Conservation (phyloP, 2,113 vertebrate genomes). For the Mesembrinibis cayennensis region DNA sequence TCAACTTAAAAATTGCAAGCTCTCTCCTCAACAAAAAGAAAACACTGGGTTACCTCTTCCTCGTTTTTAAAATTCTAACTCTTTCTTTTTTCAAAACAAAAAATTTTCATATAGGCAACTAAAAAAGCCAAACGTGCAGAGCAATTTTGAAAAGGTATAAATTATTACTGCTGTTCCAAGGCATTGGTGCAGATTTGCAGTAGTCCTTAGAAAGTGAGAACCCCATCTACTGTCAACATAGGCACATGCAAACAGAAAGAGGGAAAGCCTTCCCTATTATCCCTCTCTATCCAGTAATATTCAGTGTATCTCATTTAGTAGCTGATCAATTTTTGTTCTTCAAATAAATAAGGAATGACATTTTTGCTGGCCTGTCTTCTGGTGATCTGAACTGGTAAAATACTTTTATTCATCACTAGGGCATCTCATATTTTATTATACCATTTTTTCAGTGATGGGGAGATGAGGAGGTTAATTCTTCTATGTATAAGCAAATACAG, state of each 20-base stretch:
- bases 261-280: background rate
- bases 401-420: background rate
- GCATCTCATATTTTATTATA: constrained; percentile 3
- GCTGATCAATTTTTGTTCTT: background rate
- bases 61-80: background rate
- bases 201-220: background rate
- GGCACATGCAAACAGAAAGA: background rate
- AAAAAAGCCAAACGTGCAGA: background rate
- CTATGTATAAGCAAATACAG: background rate
- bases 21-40: background rate
- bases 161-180: background rate
- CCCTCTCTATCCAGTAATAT: background rate
- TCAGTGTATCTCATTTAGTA: background rate
- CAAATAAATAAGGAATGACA: background rate
- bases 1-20: background rate
- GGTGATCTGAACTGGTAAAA: background rate
- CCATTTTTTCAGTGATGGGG: background rate
- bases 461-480: background rate
- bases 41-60: background rate
- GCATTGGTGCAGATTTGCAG: background rate
- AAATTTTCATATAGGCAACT: background rate
- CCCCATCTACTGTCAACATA: background rate
- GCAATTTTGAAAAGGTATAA: background rate
- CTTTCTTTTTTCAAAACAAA: background rate
- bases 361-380: background rate